phyloP scores from a whole-genome alignment of 2,888 invertebrate genomes.

The Habrosyne pyritoides region DNA sequence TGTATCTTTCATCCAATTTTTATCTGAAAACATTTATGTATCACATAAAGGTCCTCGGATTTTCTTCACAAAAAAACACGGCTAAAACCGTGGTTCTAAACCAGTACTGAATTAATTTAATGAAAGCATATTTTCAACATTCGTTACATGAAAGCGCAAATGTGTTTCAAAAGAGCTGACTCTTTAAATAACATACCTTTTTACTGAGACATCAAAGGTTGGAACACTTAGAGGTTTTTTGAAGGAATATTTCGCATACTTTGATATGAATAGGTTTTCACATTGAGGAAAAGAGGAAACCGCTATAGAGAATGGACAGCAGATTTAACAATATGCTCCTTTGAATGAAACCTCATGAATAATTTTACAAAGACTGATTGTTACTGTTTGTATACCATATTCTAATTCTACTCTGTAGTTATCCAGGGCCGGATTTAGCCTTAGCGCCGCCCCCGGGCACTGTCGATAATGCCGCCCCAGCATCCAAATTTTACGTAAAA shows the following conservation, averaged over 20 bases:
- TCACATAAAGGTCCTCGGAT: too few species aligned
- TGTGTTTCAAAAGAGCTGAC: background rate
- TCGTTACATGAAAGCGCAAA: background rate
- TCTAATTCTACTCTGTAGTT: too few species aligned
- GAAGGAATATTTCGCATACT: background rate
- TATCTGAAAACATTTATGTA: too few species aligned
- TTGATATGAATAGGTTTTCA: background rate
- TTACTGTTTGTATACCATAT: background rate
- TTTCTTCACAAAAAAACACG: too few species aligned
- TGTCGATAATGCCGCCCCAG: too few species aligned
- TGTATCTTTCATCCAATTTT: too few species aligned
- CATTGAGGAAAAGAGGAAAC: background rate
- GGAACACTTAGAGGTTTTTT: background rate
- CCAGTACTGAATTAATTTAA: background rate
- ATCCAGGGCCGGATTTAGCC: too few species aligned
- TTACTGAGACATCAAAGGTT: background rate
- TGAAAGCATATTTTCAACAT: background rate
- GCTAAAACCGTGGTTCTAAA: background rate
- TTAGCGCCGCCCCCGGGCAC: too few species aligned
- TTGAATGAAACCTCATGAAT: background rate
- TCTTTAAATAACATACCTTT: background rate
- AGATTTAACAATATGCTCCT: background rate
- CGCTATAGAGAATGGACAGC: background rate
- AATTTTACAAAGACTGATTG: background rate
- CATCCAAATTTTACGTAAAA: too few species aligned